phyloP scores from a whole-genome alignment of 2,113 vertebrate species.

The Archilochus colubris region DNA sequence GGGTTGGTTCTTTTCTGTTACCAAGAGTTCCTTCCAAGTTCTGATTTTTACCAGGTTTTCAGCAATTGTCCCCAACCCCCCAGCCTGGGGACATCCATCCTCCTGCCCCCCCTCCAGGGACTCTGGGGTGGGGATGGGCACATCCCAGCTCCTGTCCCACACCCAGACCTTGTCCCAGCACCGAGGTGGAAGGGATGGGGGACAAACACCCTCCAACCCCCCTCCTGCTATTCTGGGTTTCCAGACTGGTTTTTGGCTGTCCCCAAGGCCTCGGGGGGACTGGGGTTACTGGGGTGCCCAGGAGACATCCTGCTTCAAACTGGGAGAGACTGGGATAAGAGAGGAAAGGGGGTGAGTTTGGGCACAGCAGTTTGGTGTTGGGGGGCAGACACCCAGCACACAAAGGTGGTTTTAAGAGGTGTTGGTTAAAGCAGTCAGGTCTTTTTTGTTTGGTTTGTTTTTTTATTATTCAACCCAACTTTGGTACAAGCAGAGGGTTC shows the following conservation, averaged over 20 bases:
- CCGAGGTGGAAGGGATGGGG: rapidly evolving
- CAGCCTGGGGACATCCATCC: neutral
- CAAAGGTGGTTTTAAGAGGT: neutral
- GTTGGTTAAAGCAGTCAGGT: constrained; percentile 51
- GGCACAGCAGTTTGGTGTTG: neutral
- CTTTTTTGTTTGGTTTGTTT: neutral
- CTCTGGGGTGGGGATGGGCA: neutral
- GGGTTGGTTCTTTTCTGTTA: no score
- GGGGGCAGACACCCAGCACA: neutral
- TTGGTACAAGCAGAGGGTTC: constrained; percentile 43
- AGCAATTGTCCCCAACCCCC: no score
- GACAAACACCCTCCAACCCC: neutral
- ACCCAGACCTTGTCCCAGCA: rapidly evolving
- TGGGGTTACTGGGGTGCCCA: neutral
- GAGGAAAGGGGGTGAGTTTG: no score
- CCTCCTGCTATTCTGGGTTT: neutral
- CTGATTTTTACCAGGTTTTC: neutral
- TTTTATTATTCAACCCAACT: constrained; percentile 57
- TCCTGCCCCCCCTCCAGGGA: neutral
- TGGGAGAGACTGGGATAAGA: neutral
- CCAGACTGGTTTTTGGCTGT: neutral
- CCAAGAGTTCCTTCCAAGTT: no score
- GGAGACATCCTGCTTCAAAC: neutral
- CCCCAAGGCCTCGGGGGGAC: neutral
- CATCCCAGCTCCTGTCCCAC: neutral